Percentiles rank a stretch among this genome's conserved stretches.
Evolutionary conservation across 2,113 vertebrate genomes (phyloP).

Genomic region (Pimephales promelas): DNA sequence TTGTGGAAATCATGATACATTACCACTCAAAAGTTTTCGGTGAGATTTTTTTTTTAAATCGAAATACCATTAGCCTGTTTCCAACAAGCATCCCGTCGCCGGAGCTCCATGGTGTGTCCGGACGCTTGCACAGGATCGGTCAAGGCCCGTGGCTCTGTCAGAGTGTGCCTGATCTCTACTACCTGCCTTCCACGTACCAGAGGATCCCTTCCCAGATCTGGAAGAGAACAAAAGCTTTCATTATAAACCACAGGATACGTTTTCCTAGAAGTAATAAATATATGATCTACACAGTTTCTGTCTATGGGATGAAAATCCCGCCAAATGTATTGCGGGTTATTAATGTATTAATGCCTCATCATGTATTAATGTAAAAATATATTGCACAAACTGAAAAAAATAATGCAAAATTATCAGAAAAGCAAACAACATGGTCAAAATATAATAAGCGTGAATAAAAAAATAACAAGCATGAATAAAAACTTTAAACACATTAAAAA

Average conservation of each 20-base stretch:
- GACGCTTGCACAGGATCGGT: constrained; percentile 73
- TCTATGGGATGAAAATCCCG: too few relatives aligned
- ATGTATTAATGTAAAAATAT: too few relatives aligned
- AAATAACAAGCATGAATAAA: too few relatives aligned
- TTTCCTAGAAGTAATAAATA: background rate
- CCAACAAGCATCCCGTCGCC: constrained; percentile 72
- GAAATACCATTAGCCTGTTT: constrained; percentile 72
- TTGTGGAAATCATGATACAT: too few relatives aligned
- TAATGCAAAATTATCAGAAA: too few relatives aligned
- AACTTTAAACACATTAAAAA: too few relatives aligned
- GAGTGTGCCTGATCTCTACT: constrained; percentile 86
- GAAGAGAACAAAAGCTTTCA: background rate
- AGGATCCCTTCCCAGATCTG: constrained; percentile 83
- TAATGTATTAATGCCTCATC: too few relatives aligned
- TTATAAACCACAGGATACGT: background rate
- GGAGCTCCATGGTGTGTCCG: constrained; percentile 68
- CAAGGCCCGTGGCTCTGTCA: constrained; percentile 84
- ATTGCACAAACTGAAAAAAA: too few relatives aligned
- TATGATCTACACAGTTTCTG: background rate
- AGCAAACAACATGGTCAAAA: too few relatives aligned
- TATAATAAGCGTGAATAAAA: too few relatives aligned
- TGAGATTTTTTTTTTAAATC: background rate
- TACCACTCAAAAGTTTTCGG: too few relatives aligned
- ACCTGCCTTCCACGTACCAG: constrained; percentile 84
- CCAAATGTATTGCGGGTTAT: too few relatives aligned